Base-by-base conservation (phyloP, 92 coral and sea anemone species). In the Epizoanthus scotinus region DNA sequence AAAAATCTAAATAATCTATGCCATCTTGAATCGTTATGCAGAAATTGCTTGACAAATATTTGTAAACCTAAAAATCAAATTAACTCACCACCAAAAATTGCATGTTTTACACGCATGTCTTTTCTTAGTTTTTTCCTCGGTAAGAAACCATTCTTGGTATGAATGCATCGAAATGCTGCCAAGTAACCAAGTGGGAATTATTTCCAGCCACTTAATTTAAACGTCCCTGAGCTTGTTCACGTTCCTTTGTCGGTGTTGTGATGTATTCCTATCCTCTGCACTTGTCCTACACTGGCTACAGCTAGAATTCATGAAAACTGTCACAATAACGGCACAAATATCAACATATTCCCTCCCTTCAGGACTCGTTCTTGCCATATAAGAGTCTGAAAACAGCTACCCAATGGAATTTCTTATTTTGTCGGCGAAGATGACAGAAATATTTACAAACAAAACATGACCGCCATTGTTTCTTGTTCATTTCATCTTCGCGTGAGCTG, bases 101-200 rank as follows among this genome's bases (percentile, higher is more conserved):
- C 61, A 67, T 75, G 81, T 60, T 75, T 75, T 60, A 75, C 66
- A 34, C 81, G 81, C 81, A 75, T 75, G 38, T 75, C 81, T 75
- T 59, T 44, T 40, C 38, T 21, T 61, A 49, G 40, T 18, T 10
- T 19, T 31, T 36, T 20, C 55, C 67, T 68, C 21, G 57, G 17
- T 21, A 22, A 12, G 81, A 73, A 25, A 73, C 67, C 67, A 75
- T 75, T 27, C 63, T 34, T 25, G 31, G 38, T 22, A 63, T 12
- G 62, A 49, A 64, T 64, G 44, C 40, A 28, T 68, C n/a, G 40
- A 71, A 9, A 20, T 50, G 14, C 20, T 49, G 18, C 25, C 44
- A 14, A n/a, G 4, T 52, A 18, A 55, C 26, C 8, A 3, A 0
- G 12, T 28, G 22, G 8, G 78, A 9, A 6, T 40, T 47, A 14